Percentiles rank a stretch among this genome's conserved stretches.
Conservation (phyloP, 2,797 vertebrate genomes). For the Luscinia luscinia region DNA sequence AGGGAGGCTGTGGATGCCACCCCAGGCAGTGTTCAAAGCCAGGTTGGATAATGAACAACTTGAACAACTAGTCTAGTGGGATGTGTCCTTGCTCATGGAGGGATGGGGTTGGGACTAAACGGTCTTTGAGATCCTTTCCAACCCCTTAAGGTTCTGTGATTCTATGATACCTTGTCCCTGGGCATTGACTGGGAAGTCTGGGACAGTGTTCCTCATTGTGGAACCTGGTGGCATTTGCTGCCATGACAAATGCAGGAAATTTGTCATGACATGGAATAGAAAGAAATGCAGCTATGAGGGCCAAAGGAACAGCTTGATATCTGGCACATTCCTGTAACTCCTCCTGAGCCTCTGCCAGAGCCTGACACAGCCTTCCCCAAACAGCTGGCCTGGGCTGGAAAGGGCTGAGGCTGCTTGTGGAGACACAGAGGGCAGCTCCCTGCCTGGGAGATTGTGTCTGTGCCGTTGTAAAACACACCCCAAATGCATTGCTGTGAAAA, state of each 20-base stretch:
- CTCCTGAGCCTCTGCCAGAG: neutral
- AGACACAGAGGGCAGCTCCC: neutral
- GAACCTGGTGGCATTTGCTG: neutral
- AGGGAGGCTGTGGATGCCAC: neutral
- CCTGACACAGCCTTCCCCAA: slow-evolving; percentile 5
- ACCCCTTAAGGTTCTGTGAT: neutral
- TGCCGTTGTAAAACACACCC: neutral
- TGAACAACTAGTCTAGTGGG: neutral
- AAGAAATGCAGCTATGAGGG: neutral
- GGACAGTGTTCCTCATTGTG: neutral
- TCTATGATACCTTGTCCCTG: neutral
- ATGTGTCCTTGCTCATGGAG: neutral
- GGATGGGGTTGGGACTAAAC: neutral
- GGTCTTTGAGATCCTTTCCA: neutral
- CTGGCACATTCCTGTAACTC: neutral
- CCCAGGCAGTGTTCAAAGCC: neutral
- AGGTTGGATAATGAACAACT: neutral
- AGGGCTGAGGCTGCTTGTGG: neutral
- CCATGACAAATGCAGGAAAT: neutral
- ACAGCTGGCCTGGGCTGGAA: neutral
- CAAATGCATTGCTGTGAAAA: neutral
- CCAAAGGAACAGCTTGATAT: slow-evolving; percentile 25
- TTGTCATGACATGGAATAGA: neutral
- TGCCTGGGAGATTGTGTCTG: neutral
- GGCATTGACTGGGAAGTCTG: rapidly evolving